Evolutionary conservation across 2,113 vertebrate species (phyloP), one percentile per base, ranked within the genome.

Genomic region (Antennarius striatus): DNA sequence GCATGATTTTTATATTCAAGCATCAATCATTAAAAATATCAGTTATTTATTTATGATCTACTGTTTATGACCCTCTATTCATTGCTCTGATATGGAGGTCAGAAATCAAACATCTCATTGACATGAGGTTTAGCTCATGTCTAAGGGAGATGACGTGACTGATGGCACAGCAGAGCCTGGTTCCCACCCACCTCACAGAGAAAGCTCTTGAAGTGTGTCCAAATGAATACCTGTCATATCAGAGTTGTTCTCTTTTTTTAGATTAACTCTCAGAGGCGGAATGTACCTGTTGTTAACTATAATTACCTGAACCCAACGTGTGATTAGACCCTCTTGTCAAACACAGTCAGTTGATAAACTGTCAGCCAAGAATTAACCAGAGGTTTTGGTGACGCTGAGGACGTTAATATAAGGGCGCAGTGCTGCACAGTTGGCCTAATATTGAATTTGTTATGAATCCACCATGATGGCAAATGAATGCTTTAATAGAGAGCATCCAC

Each of bases 181-280:
- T 68, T 56, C 1, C 48, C 3, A 12, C 48, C 40, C 14, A 3
- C 14, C 57, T 17, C 8, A 4, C 30, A 28, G 45, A 62, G n/a
- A 49, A 49, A 36, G 14, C 39, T 30, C 65, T 71, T 80, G 65
- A 71, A 65, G 62, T 60, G 17, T 13, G 10, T n/a, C 53, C 8
- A 49, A 0, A 17, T 36, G 53, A 47, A 80, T 77, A 59, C 52
- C 56, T 22, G 56, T 0, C 53, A 71, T 65, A 49, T 75, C 49
- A 36, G 8, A 39, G 49, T 70, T 73, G 74, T 68, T 68, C 1
- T 42, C 52, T 42, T 29, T n/a, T 30, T 52, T 13, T 73, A 61
- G 42, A 50, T 49, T 56, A 10, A 67, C 56, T 16, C 36, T 3
- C 52, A 57, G 15, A 45, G 0, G 43, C 5, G 29, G 60, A 63